Conservation (phyloP, 1,140 invertebrate species). For the Calycopis cecrops region DNA sequence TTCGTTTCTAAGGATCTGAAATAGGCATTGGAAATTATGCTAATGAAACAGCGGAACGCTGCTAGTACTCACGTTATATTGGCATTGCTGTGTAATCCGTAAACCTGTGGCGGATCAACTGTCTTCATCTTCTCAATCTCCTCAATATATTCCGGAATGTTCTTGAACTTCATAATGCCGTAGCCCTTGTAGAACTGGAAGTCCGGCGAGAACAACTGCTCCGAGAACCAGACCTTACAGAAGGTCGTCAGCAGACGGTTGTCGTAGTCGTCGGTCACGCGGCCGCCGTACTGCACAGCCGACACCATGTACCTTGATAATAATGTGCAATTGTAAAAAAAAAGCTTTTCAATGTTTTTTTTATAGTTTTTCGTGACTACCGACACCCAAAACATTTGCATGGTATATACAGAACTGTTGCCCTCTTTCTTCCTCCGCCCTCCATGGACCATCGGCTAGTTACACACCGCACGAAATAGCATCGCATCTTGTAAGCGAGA, state of each 20-base stretch:
- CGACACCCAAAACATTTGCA: no score
- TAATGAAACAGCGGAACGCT: no score
- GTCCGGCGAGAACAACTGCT: constrained; percentile 84
- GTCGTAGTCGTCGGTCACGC: constrained; percentile 97
- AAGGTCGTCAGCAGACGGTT: constrained; percentile 93
- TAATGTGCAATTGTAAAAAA: no score
- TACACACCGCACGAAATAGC: no score
- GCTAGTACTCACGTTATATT: constrained; percentile 91
- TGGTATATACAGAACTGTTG: no score
- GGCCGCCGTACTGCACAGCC: constrained; percentile 97
- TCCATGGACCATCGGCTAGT: no score
- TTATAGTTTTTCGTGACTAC: no score
- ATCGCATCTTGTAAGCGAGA: no score
- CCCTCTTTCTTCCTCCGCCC: no score
- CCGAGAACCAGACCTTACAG: constrained; percentile 91
- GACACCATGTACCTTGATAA: constrained; percentile 99
- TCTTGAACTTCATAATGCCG: constrained; percentile 86
- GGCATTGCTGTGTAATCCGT: constrained; percentile 96
- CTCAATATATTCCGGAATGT: constrained; percentile 89
- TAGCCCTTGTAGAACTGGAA: constrained; percentile 94
- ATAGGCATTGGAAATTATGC: no score
- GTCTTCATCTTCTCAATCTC: constrained; percentile 90
- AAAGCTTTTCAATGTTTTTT: neutral
- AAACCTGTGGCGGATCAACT: constrained; percentile 94
- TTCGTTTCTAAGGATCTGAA: no score